These are phyloP conservation scores for Teleiodes luculella DNA, from an alignment of 2,888 invertebrate genomes.

Conservation along the genomic window DNA sequence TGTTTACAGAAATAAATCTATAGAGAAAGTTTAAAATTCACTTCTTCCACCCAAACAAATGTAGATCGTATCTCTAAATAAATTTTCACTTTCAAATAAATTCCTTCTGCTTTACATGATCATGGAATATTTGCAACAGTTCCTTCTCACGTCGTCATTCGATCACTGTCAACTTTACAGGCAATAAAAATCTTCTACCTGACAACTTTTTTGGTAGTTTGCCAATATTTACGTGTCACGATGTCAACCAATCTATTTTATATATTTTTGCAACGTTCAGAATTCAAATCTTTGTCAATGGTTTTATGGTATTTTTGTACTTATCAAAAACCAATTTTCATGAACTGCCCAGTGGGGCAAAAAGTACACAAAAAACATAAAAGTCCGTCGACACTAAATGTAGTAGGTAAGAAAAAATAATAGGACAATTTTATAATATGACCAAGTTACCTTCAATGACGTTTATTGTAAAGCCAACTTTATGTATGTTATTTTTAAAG, in stretches of 20 bases:
- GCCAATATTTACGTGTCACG: neutral
- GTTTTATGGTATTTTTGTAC: neutral
- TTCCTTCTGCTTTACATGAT: neutral
- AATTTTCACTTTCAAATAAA: neutral
- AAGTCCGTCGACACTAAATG: neutral
- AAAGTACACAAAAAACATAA: neutral
- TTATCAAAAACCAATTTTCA: neutral
- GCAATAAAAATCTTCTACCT: constrained; percentile 8
- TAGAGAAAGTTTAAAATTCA: neutral
- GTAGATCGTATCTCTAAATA: neutral
- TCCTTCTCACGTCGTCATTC: neutral
- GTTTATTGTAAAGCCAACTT: neutral
- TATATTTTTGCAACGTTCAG: neutral
- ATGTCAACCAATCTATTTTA: neutral
- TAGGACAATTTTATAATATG: constrained; percentile 15
- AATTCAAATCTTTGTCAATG: neutral
- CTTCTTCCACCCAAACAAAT: neutral
- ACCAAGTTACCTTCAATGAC: too few species aligned
- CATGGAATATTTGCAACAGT: neutral
- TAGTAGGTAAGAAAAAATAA: constrained; percentile 11
- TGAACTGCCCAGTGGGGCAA: neutral
- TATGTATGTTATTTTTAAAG: too few species aligned
- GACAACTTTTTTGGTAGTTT: constrained; percentile 7
- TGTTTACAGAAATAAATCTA: neutral
- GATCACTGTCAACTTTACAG: constrained; percentile 1